Conservation (phyloP, 2,888 invertebrate species). For the Zeuzera pyrina region DNA sequence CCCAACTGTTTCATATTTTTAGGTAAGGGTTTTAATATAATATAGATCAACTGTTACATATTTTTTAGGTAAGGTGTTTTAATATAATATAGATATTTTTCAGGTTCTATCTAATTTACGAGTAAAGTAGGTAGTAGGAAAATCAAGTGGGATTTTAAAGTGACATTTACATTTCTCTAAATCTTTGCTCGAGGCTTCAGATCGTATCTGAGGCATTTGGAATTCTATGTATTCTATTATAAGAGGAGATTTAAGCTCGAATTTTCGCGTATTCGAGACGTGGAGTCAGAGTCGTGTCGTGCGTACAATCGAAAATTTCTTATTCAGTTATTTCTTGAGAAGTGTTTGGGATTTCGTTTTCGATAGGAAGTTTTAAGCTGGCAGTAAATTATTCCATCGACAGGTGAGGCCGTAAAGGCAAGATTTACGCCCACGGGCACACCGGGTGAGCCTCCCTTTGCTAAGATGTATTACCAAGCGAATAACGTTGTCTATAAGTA, state of each 20-base stretch:
- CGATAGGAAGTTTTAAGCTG: slow-evolving; percentile 64
- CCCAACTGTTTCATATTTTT: too few relatives aligned
- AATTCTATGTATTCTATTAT: background rate
- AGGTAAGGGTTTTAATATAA: too few relatives aligned
- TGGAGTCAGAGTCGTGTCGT: slow-evolving; percentile 26
- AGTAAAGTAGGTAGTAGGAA: too few relatives aligned
- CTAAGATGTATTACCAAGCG: slow-evolving; percentile 65
- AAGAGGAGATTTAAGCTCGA: slow-evolving; percentile 40
- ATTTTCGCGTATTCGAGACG: slow-evolving; percentile 44
- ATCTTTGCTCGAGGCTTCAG: too few relatives aligned
- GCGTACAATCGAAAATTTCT: slow-evolving; percentile 58
- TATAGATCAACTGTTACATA: too few relatives aligned
- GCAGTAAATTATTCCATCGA: slow-evolving; percentile 71
- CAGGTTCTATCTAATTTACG: too few relatives aligned
- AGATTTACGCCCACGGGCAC: slow-evolving; percentile 66
- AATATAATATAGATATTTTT: too few relatives aligned
- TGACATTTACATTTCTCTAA: too few relatives aligned
- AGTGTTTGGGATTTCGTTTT: slow-evolving; percentile 66
- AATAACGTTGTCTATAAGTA: slow-evolving; percentile 54
- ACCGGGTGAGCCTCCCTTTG: slow-evolving; percentile 51
- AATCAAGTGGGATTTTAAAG: too few relatives aligned
- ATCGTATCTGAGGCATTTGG: too few relatives aligned
- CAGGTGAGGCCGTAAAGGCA: slow-evolving; percentile 71
- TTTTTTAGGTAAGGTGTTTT: too few relatives aligned
- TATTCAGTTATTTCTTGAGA: slow-evolving; percentile 69